Evolutionary conservation across 2,797 vertebrate species (phyloP).

Genomic region (Argya squamiceps): DNA sequence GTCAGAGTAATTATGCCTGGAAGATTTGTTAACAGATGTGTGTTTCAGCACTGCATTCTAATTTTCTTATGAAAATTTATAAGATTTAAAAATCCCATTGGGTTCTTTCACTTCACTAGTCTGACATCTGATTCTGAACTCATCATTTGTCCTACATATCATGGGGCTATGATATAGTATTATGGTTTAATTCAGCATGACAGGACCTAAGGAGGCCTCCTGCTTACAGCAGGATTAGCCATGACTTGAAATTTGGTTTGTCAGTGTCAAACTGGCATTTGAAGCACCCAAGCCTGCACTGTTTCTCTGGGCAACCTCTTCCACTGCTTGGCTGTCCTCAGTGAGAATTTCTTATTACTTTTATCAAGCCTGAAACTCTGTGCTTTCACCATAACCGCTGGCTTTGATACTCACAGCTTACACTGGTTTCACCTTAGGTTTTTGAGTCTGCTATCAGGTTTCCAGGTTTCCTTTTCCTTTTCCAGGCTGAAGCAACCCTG

Average conservation of each 20-base stretch:
- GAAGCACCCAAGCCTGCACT: fast-evolving
- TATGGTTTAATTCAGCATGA: neutral
- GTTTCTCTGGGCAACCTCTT: neutral
- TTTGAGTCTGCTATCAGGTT: fast-evolving
- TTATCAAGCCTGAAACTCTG: neutral
- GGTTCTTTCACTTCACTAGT: neutral
- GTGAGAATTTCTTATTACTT: neutral
- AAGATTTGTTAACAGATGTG: neutral
- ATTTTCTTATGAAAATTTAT: neutral
- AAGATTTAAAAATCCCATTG: neutral
- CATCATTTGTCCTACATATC: neutral
- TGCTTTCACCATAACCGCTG: neutral
- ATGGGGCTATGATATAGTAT: neutral
- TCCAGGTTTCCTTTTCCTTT: neutral
- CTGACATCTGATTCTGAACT: neutral
- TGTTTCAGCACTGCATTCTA: neutral
- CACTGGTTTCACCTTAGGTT: neutral
- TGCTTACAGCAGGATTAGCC: neutral
- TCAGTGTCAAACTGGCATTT: neutral
- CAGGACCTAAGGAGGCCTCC: neutral
- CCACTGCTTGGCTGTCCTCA: fast-evolving
- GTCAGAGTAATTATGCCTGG: neutral
- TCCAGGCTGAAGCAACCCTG: neutral
- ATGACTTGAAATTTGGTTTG: neutral
- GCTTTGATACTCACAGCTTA: neutral